These are phyloP conservation scores for Dreissena polymorpha DNA, from an alignment of 1,140 invertebrate genomes.

Conservation along the genomic window DNA sequence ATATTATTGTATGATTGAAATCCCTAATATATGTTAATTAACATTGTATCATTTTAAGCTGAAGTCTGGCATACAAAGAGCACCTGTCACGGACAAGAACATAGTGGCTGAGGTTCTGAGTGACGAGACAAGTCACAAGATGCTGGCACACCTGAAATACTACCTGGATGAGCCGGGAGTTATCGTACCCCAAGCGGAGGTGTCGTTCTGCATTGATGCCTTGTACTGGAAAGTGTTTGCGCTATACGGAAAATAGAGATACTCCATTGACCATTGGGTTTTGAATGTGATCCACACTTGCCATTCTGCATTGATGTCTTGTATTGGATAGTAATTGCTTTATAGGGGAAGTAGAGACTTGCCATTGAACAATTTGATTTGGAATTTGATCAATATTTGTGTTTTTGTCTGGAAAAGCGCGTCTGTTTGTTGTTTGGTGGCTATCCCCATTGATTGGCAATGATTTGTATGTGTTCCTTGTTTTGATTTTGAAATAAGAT, in stretches of 20 bases:
- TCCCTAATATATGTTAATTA: background rate
- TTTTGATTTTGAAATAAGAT: too few species aligned
- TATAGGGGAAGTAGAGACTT: too few species aligned
- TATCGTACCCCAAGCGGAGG: background rate
- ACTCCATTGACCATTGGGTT: too few species aligned
- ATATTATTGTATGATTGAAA: background rate
- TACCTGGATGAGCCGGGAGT: conserved; percentile 9
- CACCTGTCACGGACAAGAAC: background rate
- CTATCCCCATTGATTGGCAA: too few species aligned
- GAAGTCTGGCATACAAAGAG: conserved; percentile 8
- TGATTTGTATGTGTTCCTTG: too few species aligned
- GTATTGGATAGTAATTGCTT: too few species aligned
- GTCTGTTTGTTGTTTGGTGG: too few species aligned
- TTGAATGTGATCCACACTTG: too few species aligned
- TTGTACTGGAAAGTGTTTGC: conserved; percentile 33
- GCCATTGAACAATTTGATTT: too few species aligned
- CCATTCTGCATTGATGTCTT: too few species aligned
- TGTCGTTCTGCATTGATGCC: conserved; percentile 12
- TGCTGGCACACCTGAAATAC: conserved; percentile 20
- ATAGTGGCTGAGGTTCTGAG: background rate
- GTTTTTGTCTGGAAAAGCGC: too few species aligned
- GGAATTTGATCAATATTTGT: too few species aligned
- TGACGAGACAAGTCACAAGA: conserved; percentile 12
- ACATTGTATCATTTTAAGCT: conserved; percentile 18
- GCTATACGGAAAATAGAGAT: conserved; percentile 3